Base-by-base conservation (phyloP, 2,888 invertebrate genomes). In the Desoria tigrina region DNA sequence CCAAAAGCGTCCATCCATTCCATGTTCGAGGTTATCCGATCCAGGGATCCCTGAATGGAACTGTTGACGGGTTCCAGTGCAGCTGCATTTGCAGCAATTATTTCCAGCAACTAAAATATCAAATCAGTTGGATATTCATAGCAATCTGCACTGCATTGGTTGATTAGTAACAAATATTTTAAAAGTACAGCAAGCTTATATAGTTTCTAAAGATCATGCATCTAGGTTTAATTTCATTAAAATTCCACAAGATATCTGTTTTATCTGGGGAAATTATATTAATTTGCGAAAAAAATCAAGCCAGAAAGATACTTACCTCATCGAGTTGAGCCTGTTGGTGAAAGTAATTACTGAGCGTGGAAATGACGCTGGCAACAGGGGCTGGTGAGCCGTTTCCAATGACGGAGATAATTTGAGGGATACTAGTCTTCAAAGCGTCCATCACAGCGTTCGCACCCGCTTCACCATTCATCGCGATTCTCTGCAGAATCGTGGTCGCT, bases 361-460 rank as follows among this genome's bases (percentile, higher is more conserved):
- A n/a, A 6, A 55, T 24, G 32, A 55, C 24, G 11, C 32, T 32
- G 4, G 9, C 55, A 7, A 55, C 37, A 24, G 55, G 55, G 26
- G 6, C 14, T 4, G 21, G 32, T 18, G 55, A 55, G n/a, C 55
- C 55, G 6, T 32, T 21, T 21, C 55, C 55, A 32, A 55, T 28
- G 4, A 7, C 26, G 16, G 32, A n/a, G n/a, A 55, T 55, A 21
- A 55, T 37, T 4, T 55, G 32, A 18, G 7, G 4, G 4, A 55
- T 7, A 7, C 37, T n/a, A 11, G 7, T 55, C 28, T 55, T 37
- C 6, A 55, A 21, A 6, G 18, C 7, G 6, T 4, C 18, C 7
- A 55, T 7, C 7, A 55, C n/a, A 7, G 21, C 6, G 7, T 6
- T 4, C 6, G 4, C 4, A 14, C 55, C 37, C n/a, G n/a, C n/a